Conservation (phyloP, 2,888 invertebrate genomes). For the Andrena dorsata region DNA sequence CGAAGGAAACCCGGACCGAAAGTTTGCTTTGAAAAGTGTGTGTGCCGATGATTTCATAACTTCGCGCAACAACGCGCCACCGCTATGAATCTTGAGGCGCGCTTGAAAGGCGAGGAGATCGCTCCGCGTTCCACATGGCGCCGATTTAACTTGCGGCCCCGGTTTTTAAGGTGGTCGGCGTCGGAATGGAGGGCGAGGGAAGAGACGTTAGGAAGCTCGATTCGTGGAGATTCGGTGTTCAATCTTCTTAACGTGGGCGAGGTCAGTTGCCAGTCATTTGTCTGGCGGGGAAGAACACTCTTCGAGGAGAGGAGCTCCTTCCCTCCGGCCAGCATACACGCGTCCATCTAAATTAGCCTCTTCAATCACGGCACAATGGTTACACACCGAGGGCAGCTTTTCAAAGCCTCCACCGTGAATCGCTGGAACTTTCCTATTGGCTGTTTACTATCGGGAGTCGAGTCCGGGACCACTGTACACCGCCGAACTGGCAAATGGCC, state of each 20-base stretch:
- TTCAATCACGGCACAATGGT: conserved; percentile 72
- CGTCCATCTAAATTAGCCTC: conserved; percentile 72
- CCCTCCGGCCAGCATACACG: conserved; percentile 50
- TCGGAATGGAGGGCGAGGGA: conserved; percentile 1
- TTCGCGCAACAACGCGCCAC: not conserved
- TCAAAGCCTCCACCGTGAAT: conserved; percentile 66
- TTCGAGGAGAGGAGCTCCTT: conserved; percentile 55
- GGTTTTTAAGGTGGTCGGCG: conserved; percentile 48
- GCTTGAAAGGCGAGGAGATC: conserved; percentile 12
- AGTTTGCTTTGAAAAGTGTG: too few species aligned
- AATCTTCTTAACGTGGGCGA: conserved; percentile 65
- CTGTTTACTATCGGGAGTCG: conserved; percentile 66
- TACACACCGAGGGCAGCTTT: conserved; percentile 65
- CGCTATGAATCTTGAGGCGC: not conserved
- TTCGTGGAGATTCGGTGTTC: conserved; percentile 64
- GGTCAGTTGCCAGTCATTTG: conserved; percentile 71
- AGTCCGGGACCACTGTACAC: conserved; percentile 41
- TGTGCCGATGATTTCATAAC: too few species aligned
- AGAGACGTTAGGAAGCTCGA: conserved; percentile 46
- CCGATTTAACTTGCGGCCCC: conserved; percentile 43
- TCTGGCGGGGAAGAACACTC: conserved; percentile 61
- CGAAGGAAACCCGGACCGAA: too few species aligned
- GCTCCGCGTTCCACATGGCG: conserved; percentile 28
- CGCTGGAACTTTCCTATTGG: conserved; percentile 68
- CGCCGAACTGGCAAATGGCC: conserved; percentile 67